phyloP scores from a whole-genome alignment of 2,797 vertebrate genomes.

The Lophius americanus region DNA sequence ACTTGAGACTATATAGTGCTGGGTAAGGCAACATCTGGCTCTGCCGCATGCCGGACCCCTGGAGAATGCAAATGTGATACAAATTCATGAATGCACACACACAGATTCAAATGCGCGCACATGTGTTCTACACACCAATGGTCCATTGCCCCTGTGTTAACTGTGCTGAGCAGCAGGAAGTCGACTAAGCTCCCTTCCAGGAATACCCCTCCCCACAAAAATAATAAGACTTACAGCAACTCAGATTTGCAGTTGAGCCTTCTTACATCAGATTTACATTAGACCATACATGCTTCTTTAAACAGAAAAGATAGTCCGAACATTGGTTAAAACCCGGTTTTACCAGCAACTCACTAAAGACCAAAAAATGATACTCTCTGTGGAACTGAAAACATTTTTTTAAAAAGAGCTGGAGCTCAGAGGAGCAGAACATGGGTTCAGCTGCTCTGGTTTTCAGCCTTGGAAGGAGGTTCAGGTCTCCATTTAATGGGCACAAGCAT shows the following conservation, averaged over 20 bases:
- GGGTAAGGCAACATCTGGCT: conserved; percentile 59
- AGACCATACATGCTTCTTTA: no score
- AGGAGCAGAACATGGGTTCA: conserved; percentile 10
- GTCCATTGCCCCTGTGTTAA: conserved; percentile 47
- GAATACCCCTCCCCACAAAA: conserved; percentile 54
- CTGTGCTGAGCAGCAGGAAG: conserved; percentile 67
- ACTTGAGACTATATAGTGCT: conserved; percentile 32
- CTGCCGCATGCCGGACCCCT: conserved; percentile 31
- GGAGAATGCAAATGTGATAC: conserved; percentile 37
- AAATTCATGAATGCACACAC: conserved; percentile 39
- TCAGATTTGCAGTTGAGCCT: conserved; percentile 48
- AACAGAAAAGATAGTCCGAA: no score
- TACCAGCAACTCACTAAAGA: no score
- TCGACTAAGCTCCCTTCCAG: conserved; percentile 67
- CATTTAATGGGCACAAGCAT: conserved; percentile 34
- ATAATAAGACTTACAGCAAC: conserved; percentile 38
- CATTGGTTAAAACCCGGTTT: no score
- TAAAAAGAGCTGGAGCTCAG: no score
- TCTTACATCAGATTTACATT: conserved; percentile 51
- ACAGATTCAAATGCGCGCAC: conserved; percentile 15
- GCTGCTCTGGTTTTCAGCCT: conserved; percentile 2
- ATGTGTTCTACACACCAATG: conserved; percentile 20
- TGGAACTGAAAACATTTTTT: no score
- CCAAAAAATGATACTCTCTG: no score
- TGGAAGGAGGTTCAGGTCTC: conserved; percentile 13